Evolutionary conservation across 2,888 invertebrate genomes (phyloP).

Genomic region (Carpatolechia fugitivella): DNA sequence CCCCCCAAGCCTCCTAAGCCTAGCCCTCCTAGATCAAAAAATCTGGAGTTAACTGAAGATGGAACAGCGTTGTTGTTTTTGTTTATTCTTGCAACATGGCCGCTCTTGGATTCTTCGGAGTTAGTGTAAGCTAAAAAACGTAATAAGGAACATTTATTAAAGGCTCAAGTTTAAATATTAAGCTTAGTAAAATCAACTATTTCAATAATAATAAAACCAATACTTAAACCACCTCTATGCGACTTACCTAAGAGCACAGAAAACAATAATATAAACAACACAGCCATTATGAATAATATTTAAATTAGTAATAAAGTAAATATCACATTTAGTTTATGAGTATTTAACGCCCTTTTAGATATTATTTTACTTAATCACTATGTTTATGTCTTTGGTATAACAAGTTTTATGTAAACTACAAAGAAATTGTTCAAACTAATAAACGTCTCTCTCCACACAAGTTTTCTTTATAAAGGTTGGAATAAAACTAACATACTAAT

Average conservation of each 20-base stretch:
- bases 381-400: background rate
- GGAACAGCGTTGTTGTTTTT: background rate
- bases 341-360: background rate
- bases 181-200: no score
- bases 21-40: slow-evolving; percentile 26
- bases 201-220: no score
- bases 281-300: background rate
- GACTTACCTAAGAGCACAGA: slow-evolving; percentile 6
- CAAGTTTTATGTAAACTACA: background rate
- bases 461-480: background rate
- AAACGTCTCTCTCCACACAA: no score
- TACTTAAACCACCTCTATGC: background rate
- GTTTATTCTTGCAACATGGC: background rate
- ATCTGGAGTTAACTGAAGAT: slow-evolving; percentile 27
- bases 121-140: slow-evolving; percentile 6
- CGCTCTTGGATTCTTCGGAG: background rate
- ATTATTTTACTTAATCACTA: background rate
- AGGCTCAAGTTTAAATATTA: no score
- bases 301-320: background rate
- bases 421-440: background rate
- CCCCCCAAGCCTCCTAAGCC: slow-evolving; percentile 16
- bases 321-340: background rate
- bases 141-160: no score
- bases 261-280: background rate
- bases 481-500: background rate